Conservation (phyloP, 2,888 invertebrate species). For the Archaeoteleia sp. region DNA sequence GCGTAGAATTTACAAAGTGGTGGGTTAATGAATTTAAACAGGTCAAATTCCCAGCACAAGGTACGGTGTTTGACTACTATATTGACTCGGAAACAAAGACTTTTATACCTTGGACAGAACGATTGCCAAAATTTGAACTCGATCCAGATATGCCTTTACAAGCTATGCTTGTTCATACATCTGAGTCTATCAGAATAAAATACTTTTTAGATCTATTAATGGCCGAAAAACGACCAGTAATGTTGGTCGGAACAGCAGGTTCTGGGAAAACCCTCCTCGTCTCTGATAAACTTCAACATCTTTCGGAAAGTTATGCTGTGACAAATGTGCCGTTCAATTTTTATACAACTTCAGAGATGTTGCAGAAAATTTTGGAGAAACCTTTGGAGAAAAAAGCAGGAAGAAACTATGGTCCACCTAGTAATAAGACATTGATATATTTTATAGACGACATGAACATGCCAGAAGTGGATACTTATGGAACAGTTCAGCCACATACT, state of each 20-base stretch:
- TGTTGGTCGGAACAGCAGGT: constrained; percentile 95
- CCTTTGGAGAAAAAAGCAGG: constrained; percentile 96
- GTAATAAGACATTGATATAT: constrained; percentile 93
- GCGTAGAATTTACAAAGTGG: constrained; percentile 95
- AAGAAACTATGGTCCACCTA: constrained; percentile 95
- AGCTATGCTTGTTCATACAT: constrained; percentile 93
- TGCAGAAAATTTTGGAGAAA: constrained; percentile 94
- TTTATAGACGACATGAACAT: constrained; percentile 99
- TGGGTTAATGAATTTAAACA: constrained; percentile 97
- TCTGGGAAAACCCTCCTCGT: constrained; percentile 92
- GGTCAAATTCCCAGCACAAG: constrained; percentile 92
- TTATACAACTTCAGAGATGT: constrained; percentile 95
- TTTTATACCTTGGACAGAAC: constrained; percentile 92
- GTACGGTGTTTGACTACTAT: constrained; percentile 96
- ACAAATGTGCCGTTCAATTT: constrained; percentile 97
- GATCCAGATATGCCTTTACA: constrained; percentile 94
- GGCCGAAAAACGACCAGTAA: constrained; percentile 91
- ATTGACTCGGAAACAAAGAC: constrained; percentile 93
- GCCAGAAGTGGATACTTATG: constrained; percentile 95
- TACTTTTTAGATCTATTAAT: constrained; percentile 93
- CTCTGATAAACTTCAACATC: constrained; percentile 78
- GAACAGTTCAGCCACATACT: constrained; percentile 97
- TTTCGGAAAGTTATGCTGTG: constrained; percentile 91
- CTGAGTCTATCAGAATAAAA: constrained; percentile 92
- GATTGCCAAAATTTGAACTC: constrained; percentile 91